Evolutionary conservation across 2,888 invertebrate genomes (phyloP).

Genomic region (Archaeoteleia sp.): DNA sequence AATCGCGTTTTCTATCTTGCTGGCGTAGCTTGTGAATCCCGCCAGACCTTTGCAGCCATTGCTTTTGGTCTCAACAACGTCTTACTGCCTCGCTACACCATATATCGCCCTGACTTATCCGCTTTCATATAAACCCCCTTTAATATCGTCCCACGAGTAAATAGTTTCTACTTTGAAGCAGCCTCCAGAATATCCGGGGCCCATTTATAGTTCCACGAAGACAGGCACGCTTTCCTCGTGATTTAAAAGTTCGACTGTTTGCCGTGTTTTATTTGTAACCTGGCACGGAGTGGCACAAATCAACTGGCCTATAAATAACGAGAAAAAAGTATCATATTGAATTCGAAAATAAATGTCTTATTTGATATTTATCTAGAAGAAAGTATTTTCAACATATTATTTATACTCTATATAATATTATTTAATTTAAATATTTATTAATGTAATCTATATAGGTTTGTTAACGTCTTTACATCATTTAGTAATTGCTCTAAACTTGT

Average conservation of each 20-base stretch:
- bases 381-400: no score
- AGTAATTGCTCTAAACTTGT: no score
- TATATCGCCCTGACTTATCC: slow-evolving; percentile 64
- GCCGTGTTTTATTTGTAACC: slow-evolving; percentile 32
- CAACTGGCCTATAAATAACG: neutral
- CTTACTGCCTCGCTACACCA: slow-evolving; percentile 51
- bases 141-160: slow-evolving; percentile 68
- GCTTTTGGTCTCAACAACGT: slow-evolving; percentile 58
- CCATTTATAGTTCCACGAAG: slow-evolving; percentile 39
- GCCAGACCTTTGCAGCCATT: slow-evolving; percentile 44
- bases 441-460: no score
- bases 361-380: no score
- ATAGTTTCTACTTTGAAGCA: slow-evolving; percentile 65
- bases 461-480: no score
- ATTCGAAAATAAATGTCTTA: no score
- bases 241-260: slow-evolving; percentile 25
- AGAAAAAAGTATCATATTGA: neutral
- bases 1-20: slow-evolving; percentile 40
- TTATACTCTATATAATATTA: no score
- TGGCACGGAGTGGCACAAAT: slow-evolving; percentile 13
- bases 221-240: slow-evolving; percentile 35
- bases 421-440: no score
- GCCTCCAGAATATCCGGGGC: slow-evolving; percentile 50
- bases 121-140: slow-evolving; percentile 63
- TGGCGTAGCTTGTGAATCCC: slow-evolving; percentile 40